Evolutionary conservation across 1,140 invertebrate genomes (phyloP), one percentile per base, ranked within the genome.

Genomic region (Trichonephila clavipes): DNA sequence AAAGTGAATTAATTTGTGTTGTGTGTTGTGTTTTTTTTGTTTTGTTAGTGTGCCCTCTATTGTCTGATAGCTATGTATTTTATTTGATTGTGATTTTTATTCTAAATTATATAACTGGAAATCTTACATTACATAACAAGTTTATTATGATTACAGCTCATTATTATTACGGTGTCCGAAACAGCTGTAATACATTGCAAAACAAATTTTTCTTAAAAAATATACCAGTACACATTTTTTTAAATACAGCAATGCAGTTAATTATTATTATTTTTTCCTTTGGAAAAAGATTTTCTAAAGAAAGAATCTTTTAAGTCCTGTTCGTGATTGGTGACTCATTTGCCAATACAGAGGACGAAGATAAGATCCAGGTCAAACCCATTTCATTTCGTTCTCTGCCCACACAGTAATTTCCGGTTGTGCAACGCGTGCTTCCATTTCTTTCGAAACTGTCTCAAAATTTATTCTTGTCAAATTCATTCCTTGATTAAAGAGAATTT

Each of bases 1-100:
- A 88, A 88, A 88, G 64, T 88, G 86, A 40, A 34, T 88, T 88
- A 83, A 88, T 88, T 88, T 88, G 59, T 88, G 59, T 88, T 88
- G 61, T 59, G 21, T 64, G 16, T 88, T 88, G 24, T 64, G 8
- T 28, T 64, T 51, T 85, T 40, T 40, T 66, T 64, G 7, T 69
- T 1, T 62, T 24, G 10, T n/a, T 28, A 24, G 6, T 7, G 24
- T 28, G 12, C 66, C n/a, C 14, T 2, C 21, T 5, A 51, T 12
- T 51, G 51, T 10, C 51, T 12, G 51, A 51, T 51, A 10, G 51
- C 51, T 51, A 51, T 51, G 10, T 51, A 51, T 51, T 51, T 51
- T 10, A 51, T 51, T 51, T 51, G 51, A 51, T 51, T 7, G 5
- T 51, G 10, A 51, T 51, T 51, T 51, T 51, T 51, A 12, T 51